Base-by-base conservation (phyloP, 2,888 invertebrate genomes). In the Sphinx pinastri region DNA sequence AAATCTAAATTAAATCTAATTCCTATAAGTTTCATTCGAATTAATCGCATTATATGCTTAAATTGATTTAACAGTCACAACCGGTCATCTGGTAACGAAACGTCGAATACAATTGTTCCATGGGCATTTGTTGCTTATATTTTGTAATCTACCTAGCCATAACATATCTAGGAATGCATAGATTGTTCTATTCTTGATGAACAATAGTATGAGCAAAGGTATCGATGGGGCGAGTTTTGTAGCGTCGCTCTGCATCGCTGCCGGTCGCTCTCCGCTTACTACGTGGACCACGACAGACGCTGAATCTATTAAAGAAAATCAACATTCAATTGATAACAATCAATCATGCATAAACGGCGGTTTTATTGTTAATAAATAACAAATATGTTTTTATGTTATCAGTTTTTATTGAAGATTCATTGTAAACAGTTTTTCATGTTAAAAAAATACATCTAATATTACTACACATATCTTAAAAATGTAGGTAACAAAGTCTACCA, bases 251-350 rank as follows among this genome's bases (percentile, higher is more conserved):
- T 95, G 95, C 95, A 95, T 95, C 45, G 95, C 95, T 54, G 95
- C 95, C 70, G 95, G 95, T 71, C 95, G 93, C 86, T 95, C 96
- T 84, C 97, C 97, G 87, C 97, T 97, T 81, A 97, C 96, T 77
- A 97, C 97, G 90, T 97, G 97, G 71, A 97, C 97, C 79, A 97
- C 95, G 81, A 97, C 97, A 76, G 97, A 97, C 76, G 97, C 97
- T 73, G 97, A 96, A 94, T 97, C 97, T 93, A 95, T 78, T 69
- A 81, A 80, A 76, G 77, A 79, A 75, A 75, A 67, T n/a, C 49
- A 68, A 19, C 4, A 12, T 51, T 16, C 19, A 45, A 60, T 2
- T 63, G 13, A 19, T 13, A 63, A 63, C 25, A 63, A 63, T 63
- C 7, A 49, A 49, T 49, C 13, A 45, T 12, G 10, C 38, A 59